Conservation (phyloP, 2,888 invertebrate species). For the Cryptus armator region DNA sequence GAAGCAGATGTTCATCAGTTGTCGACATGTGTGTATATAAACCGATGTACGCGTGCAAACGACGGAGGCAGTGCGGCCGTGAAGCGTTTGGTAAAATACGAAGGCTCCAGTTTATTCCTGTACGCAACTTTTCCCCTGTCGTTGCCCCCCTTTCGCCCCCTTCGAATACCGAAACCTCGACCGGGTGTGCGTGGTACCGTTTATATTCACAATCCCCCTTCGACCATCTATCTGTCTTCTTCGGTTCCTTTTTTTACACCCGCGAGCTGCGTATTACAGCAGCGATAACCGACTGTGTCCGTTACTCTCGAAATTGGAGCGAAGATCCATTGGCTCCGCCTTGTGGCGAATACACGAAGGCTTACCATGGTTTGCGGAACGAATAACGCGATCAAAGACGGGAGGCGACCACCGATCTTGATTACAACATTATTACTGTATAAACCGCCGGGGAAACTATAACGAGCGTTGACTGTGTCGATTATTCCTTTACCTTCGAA, state of each 20-base stretch:
- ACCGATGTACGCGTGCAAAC: conserved; percentile 28
- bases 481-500: conserved; percentile 1
- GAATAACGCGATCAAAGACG: conserved; percentile 26
- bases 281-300: conserved; percentile 57
- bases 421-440: conserved; percentile 22
- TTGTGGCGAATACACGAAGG: conserved; percentile 14
- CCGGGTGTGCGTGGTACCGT: conserved; percentile 29
- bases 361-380: conserved; percentile 21
- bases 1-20: conserved; percentile 63
- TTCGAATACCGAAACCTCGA: conserved; percentile 1
- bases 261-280: conserved; percentile 19
- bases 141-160: conserved; percentile 3
- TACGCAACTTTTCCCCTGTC: conserved; percentile 22
- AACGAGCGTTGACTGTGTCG: conserved; percentile 16
- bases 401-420: conserved; percentile 1
- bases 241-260: conserved; percentile 5
- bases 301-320: conserved; percentile 68
- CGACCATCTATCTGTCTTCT: conserved; percentile 25
- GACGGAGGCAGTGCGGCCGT: not conserved
- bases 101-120: conserved; percentile 42
- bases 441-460: conserved; percentile 3
- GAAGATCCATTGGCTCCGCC: conserved; percentile 56
- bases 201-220: conserved; percentile 39
- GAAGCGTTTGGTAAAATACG: conserved; percentile 50
- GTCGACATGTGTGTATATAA: conserved; percentile 11